Conservation (phyloP, 2,797 vertebrate genomes). For the Poecile montanus region DNA sequence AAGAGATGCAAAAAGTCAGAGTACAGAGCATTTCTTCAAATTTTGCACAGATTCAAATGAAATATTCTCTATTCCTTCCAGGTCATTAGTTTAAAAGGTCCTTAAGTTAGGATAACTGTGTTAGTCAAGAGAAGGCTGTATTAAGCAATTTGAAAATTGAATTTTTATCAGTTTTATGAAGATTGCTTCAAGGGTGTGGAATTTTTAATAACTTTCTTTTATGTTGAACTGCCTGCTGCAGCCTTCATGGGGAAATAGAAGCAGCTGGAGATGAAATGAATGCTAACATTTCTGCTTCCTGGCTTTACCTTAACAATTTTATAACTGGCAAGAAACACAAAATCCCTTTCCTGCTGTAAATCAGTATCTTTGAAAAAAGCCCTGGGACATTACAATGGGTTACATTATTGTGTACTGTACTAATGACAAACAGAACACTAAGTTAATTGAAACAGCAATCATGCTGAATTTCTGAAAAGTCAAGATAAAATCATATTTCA, state of each 20-base stretch:
- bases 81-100: conserved; percentile 69
- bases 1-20: neutral
- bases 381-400: neutral
- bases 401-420: conserved; percentile 51
- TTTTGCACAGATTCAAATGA: conserved; percentile 51
- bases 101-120: conserved; percentile 66
- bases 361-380: conserved; percentile 49
- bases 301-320: conserved; percentile 48
- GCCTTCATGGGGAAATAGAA: conserved; percentile 41
- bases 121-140: conserved; percentile 49
- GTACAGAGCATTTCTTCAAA: neutral
- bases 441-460: conserved; percentile 70
- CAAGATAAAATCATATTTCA: conserved; percentile 65
- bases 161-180: conserved; percentile 58
- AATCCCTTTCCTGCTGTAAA: conserved; percentile 56
- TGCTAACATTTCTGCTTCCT: neutral
- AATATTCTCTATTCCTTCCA: conserved; percentile 50
- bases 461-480: conserved; percentile 51
- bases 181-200: conserved; percentile 38
- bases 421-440: conserved; percentile 61
- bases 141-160: conserved; percentile 61
- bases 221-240: conserved; percentile 36
- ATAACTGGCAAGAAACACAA: conserved; percentile 17
- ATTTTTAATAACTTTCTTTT: conserved; percentile 58
- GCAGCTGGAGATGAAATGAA: conserved; percentile 30